These are phyloP conservation scores for Berghia stephanieae DNA, from an alignment of 1,140 invertebrate genomes.

Conservation along the genomic window DNA sequence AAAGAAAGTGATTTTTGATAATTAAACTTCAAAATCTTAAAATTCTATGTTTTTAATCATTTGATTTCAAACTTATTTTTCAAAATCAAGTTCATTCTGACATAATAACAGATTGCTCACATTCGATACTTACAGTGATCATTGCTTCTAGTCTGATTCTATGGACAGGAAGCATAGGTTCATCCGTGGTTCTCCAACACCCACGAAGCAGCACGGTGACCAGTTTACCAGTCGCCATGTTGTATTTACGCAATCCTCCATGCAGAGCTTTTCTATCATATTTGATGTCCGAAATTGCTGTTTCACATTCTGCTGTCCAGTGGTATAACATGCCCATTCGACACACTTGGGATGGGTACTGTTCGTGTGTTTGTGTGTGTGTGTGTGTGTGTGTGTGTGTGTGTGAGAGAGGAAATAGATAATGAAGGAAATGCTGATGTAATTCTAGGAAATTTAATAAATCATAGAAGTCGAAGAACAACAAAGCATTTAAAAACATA, in stretches of 20 bases:
- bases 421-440: too few relatives aligned
- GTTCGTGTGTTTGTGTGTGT: too few relatives aligned
- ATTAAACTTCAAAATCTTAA: too few relatives aligned
- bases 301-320: slow-evolving; percentile 66
- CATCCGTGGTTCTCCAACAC: slow-evolving; percentile 56
- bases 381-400: too few relatives aligned
- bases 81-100: background rate
- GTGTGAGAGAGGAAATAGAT: too few relatives aligned
- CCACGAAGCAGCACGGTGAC: slow-evolving; percentile 50
- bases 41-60: too few relatives aligned
- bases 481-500: too few relatives aligned
- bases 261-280: slow-evolving; percentile 65
- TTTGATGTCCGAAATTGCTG: slow-evolving; percentile 59
- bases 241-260: slow-evolving; percentile 57
- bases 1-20: too few relatives aligned
- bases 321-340: slow-evolving; percentile 60
- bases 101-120: background rate
- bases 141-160: slow-evolving; percentile 61
- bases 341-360: slow-evolving; percentile 66
- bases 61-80: too few relatives aligned
- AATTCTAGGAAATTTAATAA: too few relatives aligned
- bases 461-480: too few relatives aligned
- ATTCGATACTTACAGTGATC: slow-evolving; percentile 57
- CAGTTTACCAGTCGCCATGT: slow-evolving; percentile 52
- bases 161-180: slow-evolving; percentile 62